Conservation (phyloP, 2,888 invertebrate genomes). For the Eristalis tenax region DNA sequence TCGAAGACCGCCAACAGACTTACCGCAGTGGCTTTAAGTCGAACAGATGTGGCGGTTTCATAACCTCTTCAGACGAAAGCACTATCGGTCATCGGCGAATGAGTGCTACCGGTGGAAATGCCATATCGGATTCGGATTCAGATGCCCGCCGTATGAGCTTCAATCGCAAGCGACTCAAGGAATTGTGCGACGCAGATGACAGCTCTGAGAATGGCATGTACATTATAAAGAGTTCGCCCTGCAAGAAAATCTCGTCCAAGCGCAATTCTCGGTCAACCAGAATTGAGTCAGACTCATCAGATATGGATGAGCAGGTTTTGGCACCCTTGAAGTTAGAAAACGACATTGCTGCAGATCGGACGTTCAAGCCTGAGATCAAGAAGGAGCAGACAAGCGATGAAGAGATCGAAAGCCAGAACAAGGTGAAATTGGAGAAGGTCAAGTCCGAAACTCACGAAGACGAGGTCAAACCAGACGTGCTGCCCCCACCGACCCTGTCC, state of each 20-base stretch:
- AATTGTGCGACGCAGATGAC: slow-evolving; percentile 81
- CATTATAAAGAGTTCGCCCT: slow-evolving; percentile 79
- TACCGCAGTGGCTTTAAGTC: slow-evolving; percentile 64
- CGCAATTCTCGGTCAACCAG: slow-evolving; percentile 86
- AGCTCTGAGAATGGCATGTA: slow-evolving; percentile 78
- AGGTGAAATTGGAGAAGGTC: slow-evolving; percentile 57
- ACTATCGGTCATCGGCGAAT: slow-evolving; percentile 42
- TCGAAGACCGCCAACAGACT: slow-evolving; percentile 79
- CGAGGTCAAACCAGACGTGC: slow-evolving; percentile 27
- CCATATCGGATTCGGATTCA: slow-evolving; percentile 81
- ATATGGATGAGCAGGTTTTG: slow-evolving; percentile 79
- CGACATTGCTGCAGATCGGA: slow-evolving; percentile 75
- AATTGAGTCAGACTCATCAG: slow-evolving; percentile 90
- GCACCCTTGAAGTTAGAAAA: slow-evolving; percentile 59
- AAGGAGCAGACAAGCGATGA: slow-evolving; percentile 82
- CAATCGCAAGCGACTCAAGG: slow-evolving; percentile 82
- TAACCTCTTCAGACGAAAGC: slow-evolving; percentile 83
- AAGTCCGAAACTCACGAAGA: slow-evolving; percentile 57
- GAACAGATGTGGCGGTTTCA: slow-evolving; percentile 78
- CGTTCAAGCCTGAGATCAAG: slow-evolving; percentile 84
- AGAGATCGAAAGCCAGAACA: slow-evolving; percentile 39
- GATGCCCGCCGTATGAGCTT: slow-evolving; percentile 81
- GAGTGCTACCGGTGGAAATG: slow-evolving; percentile 74
- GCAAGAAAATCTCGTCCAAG: slow-evolving; percentile 83
- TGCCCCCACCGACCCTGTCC: slow-evolving; percentile 28